Conservation (phyloP, 30 jellyfish, hydroid and myxozoan genomes). For the Mastigias papua region DNA sequence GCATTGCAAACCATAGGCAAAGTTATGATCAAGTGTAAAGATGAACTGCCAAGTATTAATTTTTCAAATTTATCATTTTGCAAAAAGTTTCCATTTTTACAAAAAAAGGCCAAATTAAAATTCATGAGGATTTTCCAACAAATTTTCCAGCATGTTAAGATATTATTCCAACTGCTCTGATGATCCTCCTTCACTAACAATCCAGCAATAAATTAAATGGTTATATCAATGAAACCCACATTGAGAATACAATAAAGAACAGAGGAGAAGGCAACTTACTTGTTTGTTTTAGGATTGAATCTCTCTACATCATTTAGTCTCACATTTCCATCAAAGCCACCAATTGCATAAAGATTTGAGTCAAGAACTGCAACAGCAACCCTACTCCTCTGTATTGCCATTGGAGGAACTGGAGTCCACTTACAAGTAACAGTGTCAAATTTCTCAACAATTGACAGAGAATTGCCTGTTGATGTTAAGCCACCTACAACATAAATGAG, state of each 20-base stretch:
- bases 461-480: constrained; percentile 94
- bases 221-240: not conserved
- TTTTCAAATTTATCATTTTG: too few relatives aligned
- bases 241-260: not conserved
- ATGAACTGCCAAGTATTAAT: too few relatives aligned
- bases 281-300: constrained; percentile 81
- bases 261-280: constrained; percentile 44
- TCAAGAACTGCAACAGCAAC: constrained; percentile 97
- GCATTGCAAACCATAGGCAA: too few relatives aligned
- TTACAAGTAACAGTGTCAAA: constrained; percentile 88
- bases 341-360: constrained; percentile 93
- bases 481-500: constrained; percentile 97
- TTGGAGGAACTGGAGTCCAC: constrained; percentile 97
- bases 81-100: too few relatives aligned
- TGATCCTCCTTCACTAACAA: too few relatives aligned
- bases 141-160: too few relatives aligned
- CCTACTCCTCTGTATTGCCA: constrained; percentile 96
- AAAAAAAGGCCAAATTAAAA: too few relatives aligned
- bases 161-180: too few relatives aligned
- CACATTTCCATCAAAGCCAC: constrained; percentile 98
- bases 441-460: constrained; percentile 95
- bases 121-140: too few relatives aligned
- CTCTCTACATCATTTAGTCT: constrained; percentile 96
- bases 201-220: not conserved
- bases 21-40: too few relatives aligned